These are phyloP conservation scores for Caenorhabditis sp. DNA, from an alignment of 2,888 invertebrate genomes.

Conservation along the genomic window DNA sequence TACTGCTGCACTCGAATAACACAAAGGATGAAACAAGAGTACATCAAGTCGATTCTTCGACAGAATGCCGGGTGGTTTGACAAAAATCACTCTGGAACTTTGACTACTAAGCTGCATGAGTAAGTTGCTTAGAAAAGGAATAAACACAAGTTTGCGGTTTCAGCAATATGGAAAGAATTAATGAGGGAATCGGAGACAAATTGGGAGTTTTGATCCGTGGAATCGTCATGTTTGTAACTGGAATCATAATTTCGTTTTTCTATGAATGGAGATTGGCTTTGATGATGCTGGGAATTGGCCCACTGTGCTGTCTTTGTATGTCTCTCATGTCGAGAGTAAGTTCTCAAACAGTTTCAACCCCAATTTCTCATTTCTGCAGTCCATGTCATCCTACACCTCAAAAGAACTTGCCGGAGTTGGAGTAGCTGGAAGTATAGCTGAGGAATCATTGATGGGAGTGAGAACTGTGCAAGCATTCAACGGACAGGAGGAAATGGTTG, in stretches of 20 bases:
- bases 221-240: constrained; percentile 70
- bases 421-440: constrained; percentile 75
- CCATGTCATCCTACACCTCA: constrained; percentile 69
- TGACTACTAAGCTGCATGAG: constrained; percentile 75
- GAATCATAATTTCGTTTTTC: constrained; percentile 67
- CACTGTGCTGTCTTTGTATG: constrained; percentile 65
- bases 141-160: not conserved
- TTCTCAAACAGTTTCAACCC: not conserved
- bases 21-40: constrained; percentile 66
- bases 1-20: constrained; percentile 70
- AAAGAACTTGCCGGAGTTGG: constrained; percentile 71
- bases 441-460: constrained; percentile 76
- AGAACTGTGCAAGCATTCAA: constrained; percentile 78
- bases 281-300: constrained; percentile 72
- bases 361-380: constrained; percentile 58
- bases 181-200: constrained; percentile 78
- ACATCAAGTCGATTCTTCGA: constrained; percentile 69
- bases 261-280: constrained; percentile 77
- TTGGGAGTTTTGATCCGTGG: constrained; percentile 73
- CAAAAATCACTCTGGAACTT: constrained; percentile 71
- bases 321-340: constrained; percentile 68
- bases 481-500: constrained; percentile 76
- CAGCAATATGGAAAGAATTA: constrained; percentile 58
- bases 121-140: constrained; percentile 23
- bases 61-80: constrained; percentile 79